Conservation (phyloP, 1,140 invertebrate genomes). For the Pantala flavescens region DNA sequence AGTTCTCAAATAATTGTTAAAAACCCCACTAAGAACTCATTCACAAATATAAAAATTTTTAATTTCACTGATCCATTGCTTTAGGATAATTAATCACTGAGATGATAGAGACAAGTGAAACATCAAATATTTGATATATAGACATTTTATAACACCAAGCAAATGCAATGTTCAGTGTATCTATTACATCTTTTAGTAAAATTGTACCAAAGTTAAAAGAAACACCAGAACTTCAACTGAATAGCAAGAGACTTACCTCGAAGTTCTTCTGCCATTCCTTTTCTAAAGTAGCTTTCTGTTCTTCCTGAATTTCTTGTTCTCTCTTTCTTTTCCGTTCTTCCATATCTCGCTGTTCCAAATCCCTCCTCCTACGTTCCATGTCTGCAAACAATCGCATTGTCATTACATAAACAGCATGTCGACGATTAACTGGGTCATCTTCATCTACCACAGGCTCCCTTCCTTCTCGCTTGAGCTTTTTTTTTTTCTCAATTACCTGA, state of each 20-base stretch:
- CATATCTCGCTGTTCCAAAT: conserved; percentile 76
- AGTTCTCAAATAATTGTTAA: too few species aligned
- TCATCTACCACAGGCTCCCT: conserved; percentile 74
- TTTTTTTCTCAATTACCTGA: conserved; percentile 86
- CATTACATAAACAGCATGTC: conserved; percentile 91
- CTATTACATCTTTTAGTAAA: too few species aligned
- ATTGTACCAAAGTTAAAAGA: too few species aligned
- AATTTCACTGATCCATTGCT: too few species aligned
- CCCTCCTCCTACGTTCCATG: conserved; percentile 76
- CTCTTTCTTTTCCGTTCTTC: conserved; percentile 92
- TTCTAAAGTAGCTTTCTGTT: conserved; percentile 76
- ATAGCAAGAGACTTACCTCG: conserved; percentile 59
- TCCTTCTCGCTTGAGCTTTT: conserved; percentile 90
- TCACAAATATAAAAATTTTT: too few species aligned
- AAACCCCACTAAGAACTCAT: too few species aligned
- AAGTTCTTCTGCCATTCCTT: conserved; percentile 97
- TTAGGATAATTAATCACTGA: too few species aligned
- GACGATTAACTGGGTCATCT: conserved; percentile 86
- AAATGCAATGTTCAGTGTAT: too few species aligned
- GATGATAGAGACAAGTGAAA: too few species aligned
- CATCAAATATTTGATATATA: too few species aligned
- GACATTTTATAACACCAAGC: too few species aligned
- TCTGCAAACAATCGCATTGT: conserved; percentile 99
- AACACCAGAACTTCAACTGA: too few species aligned
- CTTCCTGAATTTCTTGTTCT: conserved; percentile 85